Evolutionary conservation across 2,113 vertebrate genomes (phyloP), one percentile per base, ranked within the genome.

Genomic region (Sciurus niger): DNA sequence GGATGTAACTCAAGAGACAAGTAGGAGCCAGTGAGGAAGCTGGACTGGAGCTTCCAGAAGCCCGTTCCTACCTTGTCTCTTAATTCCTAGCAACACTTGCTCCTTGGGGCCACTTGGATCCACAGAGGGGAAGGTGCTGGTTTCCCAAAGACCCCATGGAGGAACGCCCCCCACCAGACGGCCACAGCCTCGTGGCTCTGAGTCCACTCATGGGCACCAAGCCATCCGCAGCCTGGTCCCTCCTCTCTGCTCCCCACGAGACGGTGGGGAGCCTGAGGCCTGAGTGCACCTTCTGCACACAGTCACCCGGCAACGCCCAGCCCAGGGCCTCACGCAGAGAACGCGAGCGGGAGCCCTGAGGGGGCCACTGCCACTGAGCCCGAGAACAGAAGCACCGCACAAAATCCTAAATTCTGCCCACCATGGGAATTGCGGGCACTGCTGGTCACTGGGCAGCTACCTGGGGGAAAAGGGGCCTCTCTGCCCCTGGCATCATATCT

Each of bases 331-430:
- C 67, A 67, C 37, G 18, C 16, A 17, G 46, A 89, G 37, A 92
- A 78, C 1, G 48, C 0, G 0, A 17, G 58, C 25, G 4, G 0
- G 24, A 40, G 32, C 8, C 37, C 43, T n/a, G 9, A 12, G 32
- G 43, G 68, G 2, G 5, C 24, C 48, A 8, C 84, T 3, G 7
- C 11, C 6, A 63, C n/a, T 76, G 8, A 3, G 8, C 12, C 72
- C 65, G 4, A 22, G 8, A 68, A 55, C 40, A 72, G 1, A 32
- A 3, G 25, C 7, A 28, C 60, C 60, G 60, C 63, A 76, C 40
- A 72, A 97, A 90, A 43, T 4, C 32, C 68, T 16, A 32, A 25
- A 16, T 46, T 72, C 77, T 78, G 20, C 48, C 68, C 14, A 10
- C 58, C 1, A 4, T n/a, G 51, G 46, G 13, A n/a, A 37, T 4